phyloP scores from a whole-genome alignment of 2,113 vertebrate species.

The Hystrix brachyura region DNA sequence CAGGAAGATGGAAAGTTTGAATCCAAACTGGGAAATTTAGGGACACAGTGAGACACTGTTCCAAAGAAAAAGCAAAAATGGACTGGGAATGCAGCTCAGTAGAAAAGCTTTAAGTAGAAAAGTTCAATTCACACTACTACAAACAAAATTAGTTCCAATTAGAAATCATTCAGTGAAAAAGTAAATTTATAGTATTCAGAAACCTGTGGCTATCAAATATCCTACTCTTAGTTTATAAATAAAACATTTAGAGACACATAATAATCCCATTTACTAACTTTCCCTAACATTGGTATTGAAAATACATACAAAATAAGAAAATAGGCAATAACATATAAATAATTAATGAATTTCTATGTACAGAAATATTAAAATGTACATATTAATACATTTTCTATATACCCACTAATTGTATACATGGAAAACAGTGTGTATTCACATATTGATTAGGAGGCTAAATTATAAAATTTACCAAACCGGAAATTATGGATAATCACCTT shows the following conservation, averaged over 20 bases:
- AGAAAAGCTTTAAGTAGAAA: not conserved
- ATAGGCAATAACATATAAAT: not conserved
- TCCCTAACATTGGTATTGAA: not conserved
- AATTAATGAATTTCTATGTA: not conserved
- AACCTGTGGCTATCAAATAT: not conserved
- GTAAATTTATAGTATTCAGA: not conserved
- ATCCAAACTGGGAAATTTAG: not conserved
- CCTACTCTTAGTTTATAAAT: not conserved
- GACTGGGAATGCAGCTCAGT: not conserved
- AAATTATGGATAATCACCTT: not conserved
- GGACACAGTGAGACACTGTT: not conserved
- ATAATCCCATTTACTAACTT: not conserved
- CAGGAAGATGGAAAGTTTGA: not conserved
- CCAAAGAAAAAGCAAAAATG: not conserved
- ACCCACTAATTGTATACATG: not conserved
- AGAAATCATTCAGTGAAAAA: not conserved
- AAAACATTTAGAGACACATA: not conserved
- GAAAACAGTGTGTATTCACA: not conserved
- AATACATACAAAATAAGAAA: not conserved
- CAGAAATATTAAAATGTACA: not conserved
- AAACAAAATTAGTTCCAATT: not conserved
- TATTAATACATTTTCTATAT: not conserved
- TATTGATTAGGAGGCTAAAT: not conserved
- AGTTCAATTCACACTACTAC: not conserved
- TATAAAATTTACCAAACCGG: not conserved